Conservation (phyloP, 2,797 vertebrate species). For the Sorex maritimensis region DNA sequence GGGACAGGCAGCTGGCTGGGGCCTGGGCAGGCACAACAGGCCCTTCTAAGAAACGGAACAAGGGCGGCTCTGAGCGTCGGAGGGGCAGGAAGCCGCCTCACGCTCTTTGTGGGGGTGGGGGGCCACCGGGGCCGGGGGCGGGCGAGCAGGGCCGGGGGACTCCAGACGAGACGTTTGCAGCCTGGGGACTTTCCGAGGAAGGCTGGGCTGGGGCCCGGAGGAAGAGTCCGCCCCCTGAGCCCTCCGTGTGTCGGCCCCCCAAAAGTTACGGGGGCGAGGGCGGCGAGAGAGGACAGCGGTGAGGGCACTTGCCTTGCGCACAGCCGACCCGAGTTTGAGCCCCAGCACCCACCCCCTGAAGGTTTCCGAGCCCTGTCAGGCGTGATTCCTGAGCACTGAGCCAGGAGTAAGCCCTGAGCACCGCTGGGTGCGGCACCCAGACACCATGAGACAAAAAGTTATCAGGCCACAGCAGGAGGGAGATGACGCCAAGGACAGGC, state of each 20-base stretch:
- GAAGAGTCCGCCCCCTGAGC: not conserved
- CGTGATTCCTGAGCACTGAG: too few species aligned
- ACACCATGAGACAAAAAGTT: too few species aligned
- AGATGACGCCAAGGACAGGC: too few species aligned
- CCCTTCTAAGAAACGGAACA: slow-evolving; percentile 62
- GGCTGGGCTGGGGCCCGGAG: not conserved
- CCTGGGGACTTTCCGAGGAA: not conserved
- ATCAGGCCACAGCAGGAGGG: too few species aligned
- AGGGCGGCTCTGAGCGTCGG: slow-evolving; percentile 42
- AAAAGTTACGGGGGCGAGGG: not conserved
- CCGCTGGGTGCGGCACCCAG: too few species aligned
- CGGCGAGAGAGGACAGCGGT: too few species aligned
- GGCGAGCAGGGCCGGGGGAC: not conserved
- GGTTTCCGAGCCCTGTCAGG: too few species aligned
- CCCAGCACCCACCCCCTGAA: too few species aligned
- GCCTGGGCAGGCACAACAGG: not conserved
- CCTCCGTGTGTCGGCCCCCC: not conserved
- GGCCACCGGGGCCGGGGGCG: slow-evolving; percentile 45
- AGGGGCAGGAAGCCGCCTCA: not conserved
- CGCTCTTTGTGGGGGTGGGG: not conserved
- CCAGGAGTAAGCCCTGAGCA: too few species aligned
- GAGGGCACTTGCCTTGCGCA: too few species aligned
- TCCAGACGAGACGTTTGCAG: slow-evolving; percentile 20
- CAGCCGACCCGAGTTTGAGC: too few species aligned
- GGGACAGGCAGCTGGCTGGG: slow-evolving; percentile 73